Percentiles rank a stretch among this genome's conserved stretches.
Conservation (phyloP, 2,888 invertebrate genomes). For the Melipona beecheii region DNA sequence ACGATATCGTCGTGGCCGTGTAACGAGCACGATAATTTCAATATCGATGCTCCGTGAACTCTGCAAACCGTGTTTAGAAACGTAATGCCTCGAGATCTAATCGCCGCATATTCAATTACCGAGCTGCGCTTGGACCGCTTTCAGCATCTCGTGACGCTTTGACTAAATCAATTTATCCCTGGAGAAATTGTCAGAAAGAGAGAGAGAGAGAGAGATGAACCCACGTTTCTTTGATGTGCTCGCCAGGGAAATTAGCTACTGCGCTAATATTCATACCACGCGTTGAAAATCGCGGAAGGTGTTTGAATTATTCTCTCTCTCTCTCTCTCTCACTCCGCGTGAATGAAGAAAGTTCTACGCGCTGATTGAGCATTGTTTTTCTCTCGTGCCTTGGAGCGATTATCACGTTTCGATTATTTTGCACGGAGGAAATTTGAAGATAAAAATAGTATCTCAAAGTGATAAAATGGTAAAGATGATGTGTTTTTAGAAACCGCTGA, state of each 20-base stretch:
- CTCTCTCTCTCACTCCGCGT: background rate
- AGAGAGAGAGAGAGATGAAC: background rate
- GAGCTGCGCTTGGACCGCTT: background rate
- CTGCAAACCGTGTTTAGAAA: slow-evolving; percentile 48
- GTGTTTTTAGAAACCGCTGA: no score
- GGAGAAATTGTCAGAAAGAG: slow-evolving; percentile 17
- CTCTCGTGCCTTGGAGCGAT: no score
- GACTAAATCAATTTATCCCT: slow-evolving; percentile 17
- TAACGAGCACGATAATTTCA: slow-evolving; percentile 48
- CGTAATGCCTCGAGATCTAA: slow-evolving; percentile 49
- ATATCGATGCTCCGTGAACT: slow-evolving; percentile 47
- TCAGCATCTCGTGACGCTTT: slow-evolving; percentile 1
- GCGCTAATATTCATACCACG: background rate
- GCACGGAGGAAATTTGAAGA: no score
- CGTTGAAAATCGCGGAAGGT: background rate
- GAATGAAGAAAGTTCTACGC: background rate
- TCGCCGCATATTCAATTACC: slow-evolving; percentile 45
- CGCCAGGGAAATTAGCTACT: background rate
- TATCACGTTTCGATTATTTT: no score
- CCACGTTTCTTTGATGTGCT: slow-evolving; percentile 10
- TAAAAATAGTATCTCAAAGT: no score
- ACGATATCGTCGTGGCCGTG: slow-evolving; percentile 20
- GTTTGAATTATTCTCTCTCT: background rate
- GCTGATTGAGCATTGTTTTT: background rate
- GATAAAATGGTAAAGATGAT: no score